Base-by-base conservation (phyloP, 2,797 vertebrate genomes). In the Clarias platycephalus region DNA sequence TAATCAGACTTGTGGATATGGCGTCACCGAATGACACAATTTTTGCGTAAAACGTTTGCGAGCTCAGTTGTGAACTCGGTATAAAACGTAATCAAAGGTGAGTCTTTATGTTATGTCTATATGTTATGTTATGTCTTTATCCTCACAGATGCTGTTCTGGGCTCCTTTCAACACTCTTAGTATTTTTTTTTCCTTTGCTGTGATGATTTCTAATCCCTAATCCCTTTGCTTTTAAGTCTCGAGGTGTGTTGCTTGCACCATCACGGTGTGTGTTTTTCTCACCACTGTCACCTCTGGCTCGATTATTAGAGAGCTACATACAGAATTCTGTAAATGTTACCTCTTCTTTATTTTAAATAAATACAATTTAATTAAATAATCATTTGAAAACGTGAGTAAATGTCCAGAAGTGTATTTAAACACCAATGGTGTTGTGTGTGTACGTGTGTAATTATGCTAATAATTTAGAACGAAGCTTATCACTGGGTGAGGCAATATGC, bases 401-500 rank as follows among this genome's bases (percentile, higher is more conserved):
- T 63, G 62, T 15, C 4, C n/a, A 63, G 26, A 26, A 13, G 3
- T 1, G 62, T 26, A 64, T 64, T 28, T 66, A 66, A 31, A 66
- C 63, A 66, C 15, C 26, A 6, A 16, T 66, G 63, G 63, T 28
- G 57, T 58, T 58, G 16, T 37, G 1, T 20, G 66, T 68, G 31
- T 22, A 22, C 13, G 37, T 44, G 24, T 53, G 5, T 28, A 18
- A 76, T 57, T 8, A 10, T 20, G 16, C 31, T 31, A 31, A 57
- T 75, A 75, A 75, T 31, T 57, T 15, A 34, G 6, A 31, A 57
- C 58, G 18, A 58, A 57, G 37, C 67, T 68, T 83, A 70, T 83
- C 53, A 71, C 64, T 85, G 71, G 55, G 80, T 60, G 70, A 37
- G 62, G 31, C 53, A 26, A 31, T 75, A 57, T 57, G 26, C 72